Evolutionary conservation across 2,113 vertebrate genomes (phyloP), one percentile per base, ranked within the genome.

Genomic region (Phalacrocorax aristotelis): DNA sequence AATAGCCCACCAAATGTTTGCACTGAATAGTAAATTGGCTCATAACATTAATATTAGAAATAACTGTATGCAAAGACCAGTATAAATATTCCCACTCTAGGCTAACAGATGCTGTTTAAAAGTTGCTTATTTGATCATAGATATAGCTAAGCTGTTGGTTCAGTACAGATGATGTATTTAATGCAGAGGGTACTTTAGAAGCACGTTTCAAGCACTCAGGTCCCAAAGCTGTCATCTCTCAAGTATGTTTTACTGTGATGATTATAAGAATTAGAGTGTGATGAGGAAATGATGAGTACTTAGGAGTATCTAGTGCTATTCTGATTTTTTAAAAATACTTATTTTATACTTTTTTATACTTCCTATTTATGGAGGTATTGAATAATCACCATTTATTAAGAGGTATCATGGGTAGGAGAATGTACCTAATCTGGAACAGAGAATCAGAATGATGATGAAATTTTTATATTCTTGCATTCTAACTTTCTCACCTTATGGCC

Each of bases 31-130:
- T 72, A 90, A 91, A 78, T 85, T 76, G 18, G 16, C 12, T 72
- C 34, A 27, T 38, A 81, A 34, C 29, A 65, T 49, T 71, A 78
- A 60, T 72, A 83, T n/a, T 85, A 83, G 61, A 77, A 96, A 92
- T 89, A 88, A 42, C 10, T 20, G 11, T 20, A 8, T 62, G 18
- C 19, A 69, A 82, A 88, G 55, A 61, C 10, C 29, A 40, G 58
- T 19, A 17, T 20, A 74, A 75, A 71, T 64, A 83, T 51, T 93
- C n/a, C 14, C 21, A 66, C 32, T 83, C 32, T 10, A 70, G 46
- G 15, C 5, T 78, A 71, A 60, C 20, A 81, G 49, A 57, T 42
- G 7, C 4, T 74, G 30, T 86, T 86, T 27, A 77, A 32, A 86
- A 80, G 36, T 58, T 93, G 14, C 25, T 72, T 80, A 36, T 72